A percentile compares a stretch with the other conserved stretches of the same genome.
Conservation (phyloP, 2,888 invertebrate genomes). For the Polydrusus cervinus region DNA sequence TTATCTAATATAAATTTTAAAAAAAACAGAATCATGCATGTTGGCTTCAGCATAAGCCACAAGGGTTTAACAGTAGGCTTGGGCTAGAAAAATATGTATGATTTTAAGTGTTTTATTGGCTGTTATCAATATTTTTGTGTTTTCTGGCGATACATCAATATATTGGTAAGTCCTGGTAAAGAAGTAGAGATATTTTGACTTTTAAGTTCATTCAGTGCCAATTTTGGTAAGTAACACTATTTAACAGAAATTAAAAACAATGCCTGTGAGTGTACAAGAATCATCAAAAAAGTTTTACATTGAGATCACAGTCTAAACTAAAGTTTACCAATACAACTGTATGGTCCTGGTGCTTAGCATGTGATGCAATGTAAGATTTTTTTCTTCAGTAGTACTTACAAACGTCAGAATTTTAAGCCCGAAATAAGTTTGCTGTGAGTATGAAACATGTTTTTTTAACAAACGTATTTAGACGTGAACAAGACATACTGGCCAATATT, state of each 20-base stretch:
- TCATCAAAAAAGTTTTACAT: not conserved
- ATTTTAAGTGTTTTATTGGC: slow-evolving; percentile 19
- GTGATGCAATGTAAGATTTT: not conserved
- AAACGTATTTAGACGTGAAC: slow-evolving; percentile 30
- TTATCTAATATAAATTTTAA: too few relatives aligned
- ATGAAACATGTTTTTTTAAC: slow-evolving; percentile 34
- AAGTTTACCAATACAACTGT: not conserved
- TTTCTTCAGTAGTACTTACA: slow-evolving; percentile 35
- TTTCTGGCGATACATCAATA: slow-evolving; percentile 7
- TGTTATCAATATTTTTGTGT: slow-evolving; percentile 43
- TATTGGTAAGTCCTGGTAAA: slow-evolving; percentile 47
- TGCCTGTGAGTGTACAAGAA: slow-evolving; percentile 28
- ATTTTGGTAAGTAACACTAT: slow-evolving; percentile 48
- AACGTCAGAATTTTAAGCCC: slow-evolving; percentile 32
- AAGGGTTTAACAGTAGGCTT: not conserved
- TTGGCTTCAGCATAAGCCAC: too few relatives aligned
- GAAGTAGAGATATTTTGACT: slow-evolving; percentile 36
- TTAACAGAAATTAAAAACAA: slow-evolving; percentile 27
- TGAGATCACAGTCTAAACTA: not conserved
- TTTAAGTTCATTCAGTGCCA: slow-evolving; percentile 26
- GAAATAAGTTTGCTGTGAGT: slow-evolving; percentile 51
- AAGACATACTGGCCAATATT: slow-evolving; percentile 44
- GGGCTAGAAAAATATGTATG: not conserved
- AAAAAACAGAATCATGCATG: too few relatives aligned
- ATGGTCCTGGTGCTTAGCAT: not conserved